Percentiles rank a stretch among this genome's conserved stretches.
These are phyloP conservation scores for Eciton burchellii DNA, from an alignment of 1,140 invertebrate genomes.

Conservation along the genomic window DNA sequence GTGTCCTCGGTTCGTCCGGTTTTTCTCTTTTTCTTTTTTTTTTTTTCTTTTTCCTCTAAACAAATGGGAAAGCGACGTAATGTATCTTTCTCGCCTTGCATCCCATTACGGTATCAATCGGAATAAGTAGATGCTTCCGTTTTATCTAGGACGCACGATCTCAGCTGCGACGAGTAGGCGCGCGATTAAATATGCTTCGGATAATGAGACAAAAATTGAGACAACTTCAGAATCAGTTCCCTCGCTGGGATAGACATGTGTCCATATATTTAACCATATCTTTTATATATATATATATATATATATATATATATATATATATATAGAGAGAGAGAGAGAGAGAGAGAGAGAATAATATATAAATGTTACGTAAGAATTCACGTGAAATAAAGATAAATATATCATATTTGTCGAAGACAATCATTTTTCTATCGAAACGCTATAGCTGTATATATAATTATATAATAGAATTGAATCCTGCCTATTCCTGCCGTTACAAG, in stretches of 20 bases:
- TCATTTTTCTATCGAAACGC: no score
- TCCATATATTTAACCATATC: background rate
- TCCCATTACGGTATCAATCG: conserved; percentile 24
- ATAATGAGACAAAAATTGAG: background rate
- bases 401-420: background rate
- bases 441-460: no score
- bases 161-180: conserved; percentile 25
- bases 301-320: no score
- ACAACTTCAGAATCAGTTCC: background rate
- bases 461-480: conserved; percentile 4
- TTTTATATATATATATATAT: no score
- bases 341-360: background rate
- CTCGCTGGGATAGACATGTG: background rate
- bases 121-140: conserved; percentile 35
- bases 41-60: background rate
- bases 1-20: no score
- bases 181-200: conserved; percentile 8
- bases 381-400: background rate
- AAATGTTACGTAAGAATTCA: conserved; percentile 2
- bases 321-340: no score
- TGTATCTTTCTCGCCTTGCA: conserved; percentile 13
- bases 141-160: conserved; percentile 41
- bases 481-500: conserved; percentile 30
- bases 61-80: conserved; percentile 18
- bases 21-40: no score